Evolutionary conservation across 2,113 vertebrate genomes (phyloP).

Genomic region (Tetrao urogallus): DNA sequence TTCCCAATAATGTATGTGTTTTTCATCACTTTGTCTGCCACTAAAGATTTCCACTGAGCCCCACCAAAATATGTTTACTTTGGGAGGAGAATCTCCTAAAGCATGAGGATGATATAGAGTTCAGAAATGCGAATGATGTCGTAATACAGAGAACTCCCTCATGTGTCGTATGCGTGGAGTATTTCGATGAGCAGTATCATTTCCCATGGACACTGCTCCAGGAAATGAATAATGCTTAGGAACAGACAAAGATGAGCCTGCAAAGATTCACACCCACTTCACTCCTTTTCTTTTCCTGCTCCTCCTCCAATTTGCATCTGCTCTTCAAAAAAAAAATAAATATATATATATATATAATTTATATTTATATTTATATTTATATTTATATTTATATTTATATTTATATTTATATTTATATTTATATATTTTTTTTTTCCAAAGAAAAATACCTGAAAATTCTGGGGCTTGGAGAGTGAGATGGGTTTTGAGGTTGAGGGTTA

Average conservation of each 20-base stretch:
- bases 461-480: neutral
- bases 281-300: neutral
- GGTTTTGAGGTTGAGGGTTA: neutral
- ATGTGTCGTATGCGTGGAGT: neutral
- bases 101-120: slow-evolving; percentile 38
- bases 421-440: neutral
- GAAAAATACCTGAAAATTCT: neutral
- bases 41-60: slow-evolving; percentile 31
- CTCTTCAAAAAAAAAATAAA: neutral
- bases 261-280: neutral
- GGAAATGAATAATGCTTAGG: slow-evolving; percentile 54
- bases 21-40: neutral
- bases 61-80: slow-evolving; percentile 62
- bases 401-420: no score
- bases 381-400: no score
- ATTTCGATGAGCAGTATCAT: neutral
- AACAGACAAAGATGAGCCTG: slow-evolving; percentile 10
- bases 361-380: no score
- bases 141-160: slow-evolving; percentile 44
- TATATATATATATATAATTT: no score
- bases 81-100: slow-evolving; percentile 38
- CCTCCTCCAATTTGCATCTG: neutral
- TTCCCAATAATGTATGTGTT: neutral
- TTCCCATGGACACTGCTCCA: neutral
- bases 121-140: slow-evolving; percentile 50